Percentiles rank a stretch among this genome's conserved stretches.
Conservation (phyloP, 2,797 vertebrate species). For the Gobio occitaniae region DNA sequence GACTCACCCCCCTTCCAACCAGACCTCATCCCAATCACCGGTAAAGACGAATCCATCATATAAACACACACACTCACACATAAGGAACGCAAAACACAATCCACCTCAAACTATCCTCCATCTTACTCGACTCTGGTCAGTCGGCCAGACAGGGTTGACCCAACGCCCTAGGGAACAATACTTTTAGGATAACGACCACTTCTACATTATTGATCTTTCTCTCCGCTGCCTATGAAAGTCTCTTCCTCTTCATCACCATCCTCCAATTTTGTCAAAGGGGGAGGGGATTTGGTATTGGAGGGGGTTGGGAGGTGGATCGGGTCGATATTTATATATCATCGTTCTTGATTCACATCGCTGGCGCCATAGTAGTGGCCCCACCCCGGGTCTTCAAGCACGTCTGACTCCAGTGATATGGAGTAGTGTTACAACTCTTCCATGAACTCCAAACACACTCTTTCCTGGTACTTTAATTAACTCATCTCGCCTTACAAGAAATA, state of each 20-base stretch:
- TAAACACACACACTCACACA: slow-evolving; percentile 31
- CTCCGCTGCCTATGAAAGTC: slow-evolving; percentile 31
- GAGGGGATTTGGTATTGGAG: slow-evolving; percentile 44
- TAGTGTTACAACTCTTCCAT: slow-evolving; percentile 39
- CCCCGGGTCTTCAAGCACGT: slow-evolving; percentile 23
- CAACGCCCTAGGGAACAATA: slow-evolving; percentile 74
- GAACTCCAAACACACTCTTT: slow-evolving; percentile 24
- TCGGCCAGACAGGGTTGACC: slow-evolving; percentile 48
- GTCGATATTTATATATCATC: slow-evolving; percentile 78
- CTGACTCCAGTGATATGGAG: slow-evolving; percentile 45
- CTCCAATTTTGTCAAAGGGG: slow-evolving; percentile 69
- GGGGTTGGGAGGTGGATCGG: slow-evolving; percentile 59
- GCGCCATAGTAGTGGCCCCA: slow-evolving; percentile 54
- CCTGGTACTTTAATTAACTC: slow-evolving; percentile 31
- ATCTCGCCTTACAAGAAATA: slow-evolving; percentile 12
- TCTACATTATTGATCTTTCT: slow-evolving; percentile 79
- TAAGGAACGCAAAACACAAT: slow-evolving; percentile 34
- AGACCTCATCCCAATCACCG: slow-evolving; percentile 1
- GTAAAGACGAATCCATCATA: slow-evolving; percentile 21
- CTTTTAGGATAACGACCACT: slow-evolving; percentile 82
- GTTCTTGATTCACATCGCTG: slow-evolving; percentile 63
- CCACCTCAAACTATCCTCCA: slow-evolving; percentile 66
- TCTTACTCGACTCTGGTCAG: slow-evolving; percentile 73
- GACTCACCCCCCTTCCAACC: slow-evolving; percentile 39
- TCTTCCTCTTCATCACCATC: slow-evolving; percentile 72